Percentiles rank a stretch among this genome's conserved stretches.
Conservation (phyloP, 2,113 vertebrate species). For the Cryptotis parvus region DNA sequence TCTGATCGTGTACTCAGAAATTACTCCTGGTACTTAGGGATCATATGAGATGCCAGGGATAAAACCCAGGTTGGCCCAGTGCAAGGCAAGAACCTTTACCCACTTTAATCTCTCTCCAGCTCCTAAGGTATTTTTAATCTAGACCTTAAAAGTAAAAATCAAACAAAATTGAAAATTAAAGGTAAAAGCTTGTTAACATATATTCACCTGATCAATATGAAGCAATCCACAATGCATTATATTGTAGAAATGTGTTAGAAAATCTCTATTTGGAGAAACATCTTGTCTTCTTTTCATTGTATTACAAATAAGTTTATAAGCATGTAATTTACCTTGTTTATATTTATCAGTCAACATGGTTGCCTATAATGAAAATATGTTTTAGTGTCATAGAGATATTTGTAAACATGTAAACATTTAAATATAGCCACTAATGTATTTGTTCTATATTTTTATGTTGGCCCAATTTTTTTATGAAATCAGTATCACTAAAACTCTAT, state of each 20-base stretch:
- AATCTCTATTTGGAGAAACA: slow-evolving; percentile 97
- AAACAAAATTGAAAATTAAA: slow-evolving; percentile 56
- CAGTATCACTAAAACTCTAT: slow-evolving; percentile 14
- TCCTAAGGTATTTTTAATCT: slow-evolving; percentile 46
- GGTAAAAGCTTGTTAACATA: slow-evolving; percentile 43
- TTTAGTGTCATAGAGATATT: slow-evolving; percentile 67
- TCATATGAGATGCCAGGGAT: no score
- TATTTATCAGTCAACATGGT: slow-evolving; percentile 98
- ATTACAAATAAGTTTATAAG: slow-evolving; percentile 99
- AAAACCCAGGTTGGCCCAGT: no score
- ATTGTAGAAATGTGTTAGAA: slow-evolving; percentile 99
- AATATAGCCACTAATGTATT: slow-evolving; percentile 42
- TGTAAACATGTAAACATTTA: slow-evolving; percentile 51
- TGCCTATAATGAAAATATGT: slow-evolving; percentile 89
- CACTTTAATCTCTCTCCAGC: no score
- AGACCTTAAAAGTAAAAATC: slow-evolving; percentile 44
- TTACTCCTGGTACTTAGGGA: no score
- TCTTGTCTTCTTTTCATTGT: slow-evolving; percentile 99
- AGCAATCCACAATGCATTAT: slow-evolving; percentile 99
- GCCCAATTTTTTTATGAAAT: slow-evolving; percentile 49
- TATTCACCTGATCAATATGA: slow-evolving; percentile 96
- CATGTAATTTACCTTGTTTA: slow-evolving; percentile 98
- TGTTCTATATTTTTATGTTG: slow-evolving; percentile 44
- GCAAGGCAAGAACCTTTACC: no score
- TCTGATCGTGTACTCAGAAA: no score